Percentiles rank a stretch among this genome's conserved stretches.
Conservation (phyloP, 2,888 invertebrate genomes). For the Agrotis segetum region DNA sequence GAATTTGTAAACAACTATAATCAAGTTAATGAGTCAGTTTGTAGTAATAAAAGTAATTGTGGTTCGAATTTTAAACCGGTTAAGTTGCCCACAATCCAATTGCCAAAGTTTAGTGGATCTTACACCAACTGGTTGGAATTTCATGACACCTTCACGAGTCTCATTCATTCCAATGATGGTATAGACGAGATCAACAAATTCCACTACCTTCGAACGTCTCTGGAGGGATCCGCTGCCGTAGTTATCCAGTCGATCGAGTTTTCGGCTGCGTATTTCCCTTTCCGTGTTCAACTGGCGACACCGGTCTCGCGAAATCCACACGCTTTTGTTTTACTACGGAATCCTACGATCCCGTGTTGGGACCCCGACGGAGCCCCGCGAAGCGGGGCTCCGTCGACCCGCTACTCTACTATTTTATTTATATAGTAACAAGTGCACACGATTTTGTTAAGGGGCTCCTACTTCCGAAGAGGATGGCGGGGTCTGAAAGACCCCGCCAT, state of each 20-base stretch:
- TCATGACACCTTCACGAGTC: constrained; percentile 7
- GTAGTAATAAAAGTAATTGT: neutral
- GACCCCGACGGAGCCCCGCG: no score
- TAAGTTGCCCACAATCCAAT: neutral
- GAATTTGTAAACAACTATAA: neutral
- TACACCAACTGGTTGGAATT: constrained; percentile 9
- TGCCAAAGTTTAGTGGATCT: constrained; percentile 1
- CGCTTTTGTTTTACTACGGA: no score
- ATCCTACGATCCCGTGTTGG: no score
- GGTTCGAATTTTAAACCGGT: neutral
- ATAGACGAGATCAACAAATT: constrained; percentile 10
- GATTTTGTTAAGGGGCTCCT: no score
- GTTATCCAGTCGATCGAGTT: neutral
- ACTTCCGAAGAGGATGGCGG: no score
- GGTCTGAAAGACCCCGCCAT: no score
- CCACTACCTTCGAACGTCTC: constrained; percentile 5
- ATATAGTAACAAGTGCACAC: no score
- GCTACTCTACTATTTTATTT: no score
- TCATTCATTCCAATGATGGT: constrained; percentile 7
- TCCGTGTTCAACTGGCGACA: no score
- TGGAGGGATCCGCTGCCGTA: constrained; percentile 5
- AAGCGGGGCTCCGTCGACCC: no score
- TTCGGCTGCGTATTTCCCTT: no score
- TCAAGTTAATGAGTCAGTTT: neutral
- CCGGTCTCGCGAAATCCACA: no score